Percentiles rank a stretch among this genome's conserved stretches.
Conservation (phyloP, 35 echinoderm and acorn worm genomes). For the Strongylocentrotus purpuratus region DNA sequence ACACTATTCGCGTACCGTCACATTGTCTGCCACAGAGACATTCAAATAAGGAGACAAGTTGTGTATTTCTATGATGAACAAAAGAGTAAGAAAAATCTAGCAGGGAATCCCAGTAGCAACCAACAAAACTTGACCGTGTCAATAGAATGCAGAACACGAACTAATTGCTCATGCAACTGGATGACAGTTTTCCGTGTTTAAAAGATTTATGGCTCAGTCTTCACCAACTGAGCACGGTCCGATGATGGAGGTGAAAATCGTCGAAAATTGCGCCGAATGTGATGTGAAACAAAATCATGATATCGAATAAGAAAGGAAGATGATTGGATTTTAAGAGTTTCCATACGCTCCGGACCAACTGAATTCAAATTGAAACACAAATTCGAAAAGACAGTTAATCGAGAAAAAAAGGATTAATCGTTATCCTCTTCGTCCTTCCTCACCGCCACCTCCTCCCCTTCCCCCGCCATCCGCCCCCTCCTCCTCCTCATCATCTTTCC, state of each 20-base stretch:
- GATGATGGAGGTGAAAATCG: neutral
- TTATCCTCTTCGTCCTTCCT: no score
- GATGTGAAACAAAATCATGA: no score
- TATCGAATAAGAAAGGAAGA: no score
- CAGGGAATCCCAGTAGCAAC: neutral
- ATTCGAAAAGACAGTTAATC: no score
- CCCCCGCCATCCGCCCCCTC: no score
- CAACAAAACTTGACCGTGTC: neutral
- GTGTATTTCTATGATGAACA: neutral
- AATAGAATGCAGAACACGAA: neutral
- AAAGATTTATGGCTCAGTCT: conserved; percentile 11
- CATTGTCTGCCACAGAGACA: neutral
- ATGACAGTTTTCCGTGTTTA: conserved; percentile 1
- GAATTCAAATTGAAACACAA: no score
- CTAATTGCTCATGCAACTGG: neutral
- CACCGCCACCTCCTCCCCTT: no score
- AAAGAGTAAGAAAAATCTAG: neutral
- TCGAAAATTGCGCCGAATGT: no score
- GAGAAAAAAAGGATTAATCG: no score
- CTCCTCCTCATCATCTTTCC: no score
- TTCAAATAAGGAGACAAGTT: neutral
- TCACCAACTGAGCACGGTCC: neutral
- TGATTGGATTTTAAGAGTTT: no score
- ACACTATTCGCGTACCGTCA: neutral
- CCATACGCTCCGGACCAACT: no score